Conservation (phyloP, 2,113 vertebrate species). For the Stegostoma tigrinum region DNA sequence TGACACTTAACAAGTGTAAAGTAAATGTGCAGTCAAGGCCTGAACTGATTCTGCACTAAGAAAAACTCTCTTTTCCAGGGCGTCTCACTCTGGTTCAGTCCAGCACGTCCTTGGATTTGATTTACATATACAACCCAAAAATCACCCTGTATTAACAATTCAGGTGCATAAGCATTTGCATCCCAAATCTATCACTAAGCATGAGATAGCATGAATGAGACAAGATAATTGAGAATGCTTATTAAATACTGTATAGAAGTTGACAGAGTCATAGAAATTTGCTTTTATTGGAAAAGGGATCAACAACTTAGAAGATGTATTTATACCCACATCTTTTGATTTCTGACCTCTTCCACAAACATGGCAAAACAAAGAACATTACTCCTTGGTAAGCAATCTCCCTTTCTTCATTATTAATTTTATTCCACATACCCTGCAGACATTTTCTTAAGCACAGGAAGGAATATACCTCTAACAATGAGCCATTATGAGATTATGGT, state of each 20-base stretch:
- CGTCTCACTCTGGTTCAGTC: background rate
- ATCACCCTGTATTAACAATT: background rate
- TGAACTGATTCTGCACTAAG: background rate
- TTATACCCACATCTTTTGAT: background rate
- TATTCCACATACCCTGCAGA: background rate
- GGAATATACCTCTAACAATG: background rate
- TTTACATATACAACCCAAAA: background rate
- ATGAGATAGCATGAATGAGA: background rate
- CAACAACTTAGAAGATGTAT: background rate
- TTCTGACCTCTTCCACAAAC: background rate
- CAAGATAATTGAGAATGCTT: background rate
- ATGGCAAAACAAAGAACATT: background rate
- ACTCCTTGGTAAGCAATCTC: background rate
- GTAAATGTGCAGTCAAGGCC: background rate
- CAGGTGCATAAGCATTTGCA: background rate
- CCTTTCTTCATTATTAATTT: no score
- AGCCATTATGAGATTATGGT: background rate
- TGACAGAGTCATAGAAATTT: background rate
- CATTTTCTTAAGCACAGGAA: background rate
- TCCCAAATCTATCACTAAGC: background rate
- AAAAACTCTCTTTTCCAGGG: background rate
- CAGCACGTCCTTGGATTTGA: background rate
- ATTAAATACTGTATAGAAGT: no score
- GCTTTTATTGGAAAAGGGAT: background rate
- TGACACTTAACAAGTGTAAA: background rate